Percentiles rank a stretch among this genome's conserved stretches.
phyloP scores from a whole-genome alignment of 2,888 invertebrate species.

The Lasius platythorax region DNA sequence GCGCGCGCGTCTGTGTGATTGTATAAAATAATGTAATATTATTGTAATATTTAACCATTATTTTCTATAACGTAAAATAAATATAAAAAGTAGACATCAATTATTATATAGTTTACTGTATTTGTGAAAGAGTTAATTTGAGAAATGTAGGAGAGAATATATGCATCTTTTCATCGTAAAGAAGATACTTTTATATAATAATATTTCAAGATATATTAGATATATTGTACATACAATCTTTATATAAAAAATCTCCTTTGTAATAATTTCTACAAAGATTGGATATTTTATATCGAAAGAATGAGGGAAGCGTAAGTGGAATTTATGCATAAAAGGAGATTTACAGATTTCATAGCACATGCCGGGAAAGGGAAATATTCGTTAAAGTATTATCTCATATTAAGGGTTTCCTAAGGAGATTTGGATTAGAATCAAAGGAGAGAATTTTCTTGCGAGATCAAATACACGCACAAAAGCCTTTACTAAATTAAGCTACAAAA shows the following conservation, averaged over 20 bases:
- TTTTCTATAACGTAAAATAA: not conserved
- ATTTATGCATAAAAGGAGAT: constrained; percentile 20
- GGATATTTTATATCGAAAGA: constrained; percentile 13
- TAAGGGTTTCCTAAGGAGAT: constrained; percentile 61
- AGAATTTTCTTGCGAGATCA: constrained; percentile 7
- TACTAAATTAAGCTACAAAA: constrained; percentile 28
- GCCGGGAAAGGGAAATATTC: constrained; percentile 1
- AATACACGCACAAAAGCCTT: constrained; percentile 3
- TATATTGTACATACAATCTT: not conserved
- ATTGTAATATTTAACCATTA: not conserved
- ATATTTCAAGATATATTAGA: constrained; percentile 12
- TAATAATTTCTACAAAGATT: constrained; percentile 20
- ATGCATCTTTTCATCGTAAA: not conserved
- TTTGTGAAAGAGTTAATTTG: not conserved
- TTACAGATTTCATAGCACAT: not conserved
- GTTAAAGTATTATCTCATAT: constrained; percentile 57
- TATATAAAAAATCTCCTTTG: not conserved
- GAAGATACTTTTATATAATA: not conserved
- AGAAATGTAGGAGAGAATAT: not conserved
- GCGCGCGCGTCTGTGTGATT: no score
- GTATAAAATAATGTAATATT: not conserved
- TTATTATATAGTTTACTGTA: no score
- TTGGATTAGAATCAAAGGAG: constrained; percentile 40
- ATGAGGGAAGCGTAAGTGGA: constrained; percentile 17
- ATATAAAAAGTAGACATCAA: not conserved